Base-by-base conservation (phyloP, 2,888 invertebrate species). In the Meta bourneti region DNA sequence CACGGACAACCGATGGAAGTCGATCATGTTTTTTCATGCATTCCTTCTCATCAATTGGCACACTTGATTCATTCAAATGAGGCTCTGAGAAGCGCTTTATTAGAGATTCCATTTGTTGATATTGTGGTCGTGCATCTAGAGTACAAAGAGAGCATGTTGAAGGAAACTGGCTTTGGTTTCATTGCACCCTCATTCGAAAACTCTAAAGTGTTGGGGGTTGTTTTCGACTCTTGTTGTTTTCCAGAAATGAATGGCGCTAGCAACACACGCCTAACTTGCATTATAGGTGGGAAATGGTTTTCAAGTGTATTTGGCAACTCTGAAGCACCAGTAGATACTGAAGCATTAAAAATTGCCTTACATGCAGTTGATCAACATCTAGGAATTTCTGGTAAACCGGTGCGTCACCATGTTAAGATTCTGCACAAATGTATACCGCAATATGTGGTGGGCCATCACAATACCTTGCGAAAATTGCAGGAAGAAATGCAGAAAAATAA, bases 201-300 rank as follows among this genome's bases (percentile, higher is more conserved):
- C 82, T 93, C 94, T 4, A 93, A 94, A 75, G 93, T 95, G n/a
- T 93, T 95, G 13, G 95, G 95, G 6, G 94, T 95, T 0, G 97
- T 98, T 87, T 99, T 97, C 95, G 98, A 99, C 94, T 98, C 98
- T 2, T 98, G 98, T 94, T 96, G 97, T 93, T 97, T 98, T 93
- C 97, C 97, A 7, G 94, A 95, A 75, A 95, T 94, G 4, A 94
- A 94, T 79, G 89, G 91, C 7, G 52, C 86, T 48, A 82, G 86
- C 69, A 93, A 92, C 75, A 94, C 94, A 20, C 89, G 94, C 20
- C 52, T 94, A 13, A 95, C 95, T 19, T 97, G 98, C 0, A 98
- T 99, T 98, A 97, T 98, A 96, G 98, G 98, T 85, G 98, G 98
- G 0, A 96, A 96, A 93, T 98, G 98, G 98, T 98, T 97, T 94